Percentiles rank a stretch among this genome's conserved stretches.
phyloP scores from a whole-genome alignment of 2,797 vertebrate species.

The Hyperoplus lanceolatus region DNA sequence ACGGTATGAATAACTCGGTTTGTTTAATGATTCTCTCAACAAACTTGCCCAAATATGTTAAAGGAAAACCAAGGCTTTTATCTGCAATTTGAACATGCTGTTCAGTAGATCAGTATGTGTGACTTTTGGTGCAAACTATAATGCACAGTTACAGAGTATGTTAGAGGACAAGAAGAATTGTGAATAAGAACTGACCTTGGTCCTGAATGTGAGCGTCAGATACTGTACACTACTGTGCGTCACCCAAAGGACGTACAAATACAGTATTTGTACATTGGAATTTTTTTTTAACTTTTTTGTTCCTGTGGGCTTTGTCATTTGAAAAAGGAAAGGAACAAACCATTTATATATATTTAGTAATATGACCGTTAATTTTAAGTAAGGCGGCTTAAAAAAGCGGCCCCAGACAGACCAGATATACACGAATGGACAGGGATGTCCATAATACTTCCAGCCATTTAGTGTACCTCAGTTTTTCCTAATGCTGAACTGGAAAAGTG shows the following conservation, averaged over 20 bases:
- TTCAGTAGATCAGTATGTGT: background rate
- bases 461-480: background rate
- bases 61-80: slow-evolving; percentile 3
- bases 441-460: background rate
- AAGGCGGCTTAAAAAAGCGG: background rate
- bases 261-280: background rate
- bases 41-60: background rate
- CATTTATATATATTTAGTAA: too few relatives aligned
- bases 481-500: slow-evolving; percentile 11
- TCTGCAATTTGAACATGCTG: background rate
- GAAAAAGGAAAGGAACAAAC: too few relatives aligned
- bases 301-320: background rate
- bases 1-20: background rate
- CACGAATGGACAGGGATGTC: background rate
- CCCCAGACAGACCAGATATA: background rate
- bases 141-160: background rate
- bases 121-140: slow-evolving; percentile 8
- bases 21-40: background rate
- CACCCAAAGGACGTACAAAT: background rate
- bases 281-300: background rate
- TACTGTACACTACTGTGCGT: background rate
- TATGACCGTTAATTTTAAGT: background rate
- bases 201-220: slow-evolving; percentile 22
- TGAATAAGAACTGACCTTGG: slow-evolving; percentile 17
- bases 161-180: slow-evolving; percentile 6